Percentiles rank a stretch among this genome's conserved stretches.
These are phyloP conservation scores for Lates calcarifer DNA, from an alignment of 2,113 vertebrate genomes.

Conservation along the genomic window DNA sequence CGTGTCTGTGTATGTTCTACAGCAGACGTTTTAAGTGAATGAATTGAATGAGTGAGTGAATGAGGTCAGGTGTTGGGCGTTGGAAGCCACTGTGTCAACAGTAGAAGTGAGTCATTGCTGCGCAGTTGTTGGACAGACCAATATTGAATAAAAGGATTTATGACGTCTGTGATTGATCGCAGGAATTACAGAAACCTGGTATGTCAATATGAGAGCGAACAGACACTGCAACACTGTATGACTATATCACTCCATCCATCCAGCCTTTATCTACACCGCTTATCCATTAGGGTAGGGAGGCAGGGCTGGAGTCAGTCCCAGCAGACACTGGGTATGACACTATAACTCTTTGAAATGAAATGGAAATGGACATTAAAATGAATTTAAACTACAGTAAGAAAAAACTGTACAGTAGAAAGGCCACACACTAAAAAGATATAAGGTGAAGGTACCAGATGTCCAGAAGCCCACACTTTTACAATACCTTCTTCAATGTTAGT, in stretches of 20 bases:
- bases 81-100: constrained; percentile 35
- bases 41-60: background rate
- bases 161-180: background rate
- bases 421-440: too few relatives aligned
- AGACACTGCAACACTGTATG: background rate
- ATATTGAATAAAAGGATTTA: background rate
- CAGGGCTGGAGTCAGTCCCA: too few relatives aligned
- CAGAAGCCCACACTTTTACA: too few relatives aligned
- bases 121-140: background rate
- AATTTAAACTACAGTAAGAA: background rate
- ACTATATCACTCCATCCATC: too few relatives aligned
- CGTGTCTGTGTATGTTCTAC: background rate
- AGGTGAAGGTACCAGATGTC: too few relatives aligned
- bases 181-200: background rate
- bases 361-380: too few relatives aligned
- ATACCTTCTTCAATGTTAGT: too few relatives aligned
- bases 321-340: too few relatives aligned
- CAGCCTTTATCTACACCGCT: too few relatives aligned
- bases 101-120: background rate
- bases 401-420: too few relatives aligned
- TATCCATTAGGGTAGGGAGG: too few relatives aligned
- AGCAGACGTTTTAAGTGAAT: background rate
- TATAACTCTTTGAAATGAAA: background rate
- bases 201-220: background rate
- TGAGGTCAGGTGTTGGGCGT: constrained; percentile 11